phyloP scores from a whole-genome alignment of 2,113 vertebrate species.

The Entomyzon cyanotis region DNA sequence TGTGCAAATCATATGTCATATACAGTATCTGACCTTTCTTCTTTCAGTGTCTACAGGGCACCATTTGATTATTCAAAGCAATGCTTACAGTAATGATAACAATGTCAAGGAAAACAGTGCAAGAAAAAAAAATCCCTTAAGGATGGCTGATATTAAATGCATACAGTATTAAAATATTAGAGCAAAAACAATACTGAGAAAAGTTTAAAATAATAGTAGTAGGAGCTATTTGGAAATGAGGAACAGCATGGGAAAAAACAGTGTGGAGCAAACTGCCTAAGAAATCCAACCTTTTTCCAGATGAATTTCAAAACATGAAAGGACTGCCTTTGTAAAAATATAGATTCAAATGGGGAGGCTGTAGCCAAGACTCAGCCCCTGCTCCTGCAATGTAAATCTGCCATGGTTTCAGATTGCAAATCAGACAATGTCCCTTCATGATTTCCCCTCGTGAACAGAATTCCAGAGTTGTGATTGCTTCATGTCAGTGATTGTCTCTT shows the following conservation, averaged over 20 bases:
- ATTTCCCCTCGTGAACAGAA: background rate
- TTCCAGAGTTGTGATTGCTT: fast-evolving
- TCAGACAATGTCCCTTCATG: background rate
- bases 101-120: constrained; percentile 30
- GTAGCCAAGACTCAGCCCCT: background rate
- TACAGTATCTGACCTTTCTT: constrained; percentile 67
- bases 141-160: background rate
- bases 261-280: background rate
- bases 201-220: constrained; percentile 28
- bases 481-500: background rate
- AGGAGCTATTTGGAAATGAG: background rate
- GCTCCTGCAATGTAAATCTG: background rate
- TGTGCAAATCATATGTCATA: constrained; percentile 74
- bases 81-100: constrained; percentile 21
- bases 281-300: background rate
- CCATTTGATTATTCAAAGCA: constrained; percentile 56
- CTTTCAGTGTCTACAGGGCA: constrained; percentile 47
- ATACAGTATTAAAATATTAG: background rate
- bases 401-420: background rate
- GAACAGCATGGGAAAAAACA: background rate
- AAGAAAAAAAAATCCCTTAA: background rate
- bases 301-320: constrained; percentile 5
- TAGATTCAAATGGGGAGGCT: background rate
- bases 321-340: background rate
- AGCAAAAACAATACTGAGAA: background rate